Conservation (phyloP, 2,888 invertebrate genomes). For the Leuctra nigra region DNA sequence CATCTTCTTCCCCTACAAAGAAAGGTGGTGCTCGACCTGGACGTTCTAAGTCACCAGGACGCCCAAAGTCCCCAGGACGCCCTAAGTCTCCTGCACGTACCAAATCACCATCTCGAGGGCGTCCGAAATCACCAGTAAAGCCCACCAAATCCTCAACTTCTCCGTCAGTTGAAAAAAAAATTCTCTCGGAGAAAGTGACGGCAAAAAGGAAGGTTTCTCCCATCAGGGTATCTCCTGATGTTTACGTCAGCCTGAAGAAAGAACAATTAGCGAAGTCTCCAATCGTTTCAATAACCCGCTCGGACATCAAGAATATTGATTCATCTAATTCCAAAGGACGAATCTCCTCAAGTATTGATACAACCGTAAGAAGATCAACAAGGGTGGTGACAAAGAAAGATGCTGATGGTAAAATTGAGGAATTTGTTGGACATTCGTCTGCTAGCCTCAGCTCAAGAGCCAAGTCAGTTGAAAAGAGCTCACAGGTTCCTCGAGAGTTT, state of each 20-base stretch:
- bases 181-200: conserved; percentile 27
- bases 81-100: background rate
- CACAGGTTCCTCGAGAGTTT: conserved; percentile 39
- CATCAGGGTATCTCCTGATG: background rate
- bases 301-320: background rate
- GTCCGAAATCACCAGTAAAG: background rate
- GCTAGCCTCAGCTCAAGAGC: background rate
- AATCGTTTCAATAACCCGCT: background rate
- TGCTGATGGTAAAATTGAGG: too few species aligned
- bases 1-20: background rate
- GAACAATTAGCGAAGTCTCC: background rate
- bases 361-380: conserved; percentile 5
- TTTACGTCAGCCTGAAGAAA: background rate
- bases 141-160: too few species aligned
- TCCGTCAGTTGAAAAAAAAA: conserved; percentile 36
- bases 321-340: too few species aligned
- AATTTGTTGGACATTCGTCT: background rate
- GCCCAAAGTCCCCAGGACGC: conserved; percentile 13
- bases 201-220: conserved; percentile 23
- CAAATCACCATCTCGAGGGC: background rate
- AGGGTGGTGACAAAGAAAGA: conserved; percentile 2
- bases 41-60: background rate
- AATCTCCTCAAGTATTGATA: background rate
- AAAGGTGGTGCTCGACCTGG: background rate
- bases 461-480: background rate